Percentiles rank a stretch among this genome's conserved stretches.
Evolutionary conservation across 2,797 vertebrate genomes (phyloP).

Genomic region (Psittacula derbiana): DNA sequence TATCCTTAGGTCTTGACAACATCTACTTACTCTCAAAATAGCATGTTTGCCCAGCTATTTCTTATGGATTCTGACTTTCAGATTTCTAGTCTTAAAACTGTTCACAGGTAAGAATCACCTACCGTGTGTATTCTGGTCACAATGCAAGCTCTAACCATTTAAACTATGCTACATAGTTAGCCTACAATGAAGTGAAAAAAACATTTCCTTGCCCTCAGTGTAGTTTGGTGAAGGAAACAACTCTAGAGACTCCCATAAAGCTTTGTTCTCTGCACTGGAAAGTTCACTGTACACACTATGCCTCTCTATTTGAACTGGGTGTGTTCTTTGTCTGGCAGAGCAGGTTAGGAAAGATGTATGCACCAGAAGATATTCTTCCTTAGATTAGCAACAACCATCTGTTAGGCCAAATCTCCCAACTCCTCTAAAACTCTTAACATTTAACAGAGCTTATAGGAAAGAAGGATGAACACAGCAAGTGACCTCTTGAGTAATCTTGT

Average conservation of each 20-base stretch:
- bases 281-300: fast-evolving
- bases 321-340: background rate
- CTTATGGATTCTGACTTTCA: background rate
- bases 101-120: background rate
- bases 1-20: background rate
- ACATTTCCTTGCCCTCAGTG: background rate
- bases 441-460: background rate
- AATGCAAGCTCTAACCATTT: background rate
- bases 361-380: background rate
- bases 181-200: background rate
- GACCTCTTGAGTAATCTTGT: background rate
- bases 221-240: background rate
- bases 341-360: background rate
- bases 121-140: background rate
- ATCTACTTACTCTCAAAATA: background rate
- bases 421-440: background rate
- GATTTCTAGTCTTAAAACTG: background rate
- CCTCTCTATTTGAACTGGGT: fast-evolving
- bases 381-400: background rate
- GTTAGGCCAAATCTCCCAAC: background rate
- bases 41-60: background rate
- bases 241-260: background rate
- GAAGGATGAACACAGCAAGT: background rate
- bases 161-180: background rate
- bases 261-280: background rate